phyloP scores from a whole-genome alignment of 2,113 vertebrate genomes.

The Melierax canorus region DNA sequence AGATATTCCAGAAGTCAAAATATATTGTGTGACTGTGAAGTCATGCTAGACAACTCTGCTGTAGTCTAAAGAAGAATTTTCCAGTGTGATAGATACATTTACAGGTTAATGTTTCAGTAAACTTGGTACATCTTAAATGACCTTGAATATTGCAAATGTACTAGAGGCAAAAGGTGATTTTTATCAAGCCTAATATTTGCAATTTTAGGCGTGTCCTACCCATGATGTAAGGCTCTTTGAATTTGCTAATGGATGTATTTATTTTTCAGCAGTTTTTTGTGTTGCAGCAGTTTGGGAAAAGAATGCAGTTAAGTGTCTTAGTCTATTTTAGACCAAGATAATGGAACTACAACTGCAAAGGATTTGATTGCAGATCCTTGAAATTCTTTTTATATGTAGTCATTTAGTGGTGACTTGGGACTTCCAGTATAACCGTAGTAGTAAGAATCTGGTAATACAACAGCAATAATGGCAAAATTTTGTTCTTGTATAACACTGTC shows the following conservation, averaged over 20 bases:
- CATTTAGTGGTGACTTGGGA: not conserved
- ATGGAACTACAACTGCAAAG: not conserved
- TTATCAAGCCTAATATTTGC: constrained; percentile 2
- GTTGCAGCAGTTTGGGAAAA: not conserved
- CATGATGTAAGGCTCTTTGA: not conserved
- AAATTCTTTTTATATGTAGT: not conserved
- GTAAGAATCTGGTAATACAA: not conserved
- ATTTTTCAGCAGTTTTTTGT: not conserved
- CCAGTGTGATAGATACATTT: not conserved
- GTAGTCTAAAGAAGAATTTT: not conserved
- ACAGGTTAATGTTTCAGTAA: constrained; percentile 12
- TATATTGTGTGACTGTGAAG: not conserved
- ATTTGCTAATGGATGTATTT: not conserved
- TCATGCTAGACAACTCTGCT: not conserved
- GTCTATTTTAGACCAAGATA: constrained; percentile 12
- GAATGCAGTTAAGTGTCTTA: not conserved
- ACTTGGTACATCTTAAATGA: not conserved
- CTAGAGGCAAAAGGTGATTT: constrained; percentile 17
- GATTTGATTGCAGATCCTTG: not conserved
- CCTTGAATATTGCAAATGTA: constrained; percentile 38
- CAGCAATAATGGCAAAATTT: not conserved
- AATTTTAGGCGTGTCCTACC: not conserved
- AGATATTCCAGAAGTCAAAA: not conserved
- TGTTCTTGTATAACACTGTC: not conserved
- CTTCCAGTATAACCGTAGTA: not conserved